These are phyloP conservation scores for Gallinago undulata DNA, from an alignment of 2,113 vertebrate species.

Conservation along the genomic window DNA sequence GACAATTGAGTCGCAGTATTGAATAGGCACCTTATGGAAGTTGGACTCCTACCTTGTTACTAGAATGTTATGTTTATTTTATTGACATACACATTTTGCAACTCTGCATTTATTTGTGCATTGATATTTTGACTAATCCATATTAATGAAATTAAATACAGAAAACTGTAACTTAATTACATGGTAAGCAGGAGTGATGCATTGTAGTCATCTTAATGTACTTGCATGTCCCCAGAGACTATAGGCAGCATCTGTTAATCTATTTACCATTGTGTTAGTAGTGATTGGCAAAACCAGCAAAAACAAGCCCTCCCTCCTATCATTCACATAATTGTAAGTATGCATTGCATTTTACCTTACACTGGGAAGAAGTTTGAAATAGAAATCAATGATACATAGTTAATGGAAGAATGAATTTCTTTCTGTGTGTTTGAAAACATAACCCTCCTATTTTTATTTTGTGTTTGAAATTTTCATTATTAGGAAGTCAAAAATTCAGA, in stretches of 20 bases:
- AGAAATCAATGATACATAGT: not conserved
- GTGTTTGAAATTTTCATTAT: not conserved
- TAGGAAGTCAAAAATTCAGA: not conserved
- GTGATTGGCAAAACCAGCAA: constrained; percentile 14
- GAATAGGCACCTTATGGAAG: not conserved
- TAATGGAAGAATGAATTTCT: not conserved
- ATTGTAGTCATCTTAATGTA: constrained; percentile 60
- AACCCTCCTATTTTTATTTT: not conserved
- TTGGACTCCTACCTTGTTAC: not conserved
- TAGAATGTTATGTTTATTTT: not conserved
- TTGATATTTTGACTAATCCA: constrained; percentile 47
- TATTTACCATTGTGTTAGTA: constrained; percentile 49
- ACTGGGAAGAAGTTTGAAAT: not conserved
- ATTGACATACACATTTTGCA: constrained; percentile 1
- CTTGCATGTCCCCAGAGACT: constrained; percentile 15
- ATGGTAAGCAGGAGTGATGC: constrained; percentile 26
- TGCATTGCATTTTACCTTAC: not conserved
- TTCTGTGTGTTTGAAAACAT: not conserved
- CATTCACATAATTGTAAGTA: not conserved
- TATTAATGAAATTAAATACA: constrained; percentile 53
- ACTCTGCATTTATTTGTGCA: constrained; percentile 37
- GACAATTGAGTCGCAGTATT: not conserved
- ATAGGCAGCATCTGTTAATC: constrained; percentile 46
- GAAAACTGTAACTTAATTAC: constrained; percentile 49
- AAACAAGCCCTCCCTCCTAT: not conserved